Base-by-base conservation (phyloP, 2,888 invertebrate genomes). In the Spodoptera exigua region DNA sequence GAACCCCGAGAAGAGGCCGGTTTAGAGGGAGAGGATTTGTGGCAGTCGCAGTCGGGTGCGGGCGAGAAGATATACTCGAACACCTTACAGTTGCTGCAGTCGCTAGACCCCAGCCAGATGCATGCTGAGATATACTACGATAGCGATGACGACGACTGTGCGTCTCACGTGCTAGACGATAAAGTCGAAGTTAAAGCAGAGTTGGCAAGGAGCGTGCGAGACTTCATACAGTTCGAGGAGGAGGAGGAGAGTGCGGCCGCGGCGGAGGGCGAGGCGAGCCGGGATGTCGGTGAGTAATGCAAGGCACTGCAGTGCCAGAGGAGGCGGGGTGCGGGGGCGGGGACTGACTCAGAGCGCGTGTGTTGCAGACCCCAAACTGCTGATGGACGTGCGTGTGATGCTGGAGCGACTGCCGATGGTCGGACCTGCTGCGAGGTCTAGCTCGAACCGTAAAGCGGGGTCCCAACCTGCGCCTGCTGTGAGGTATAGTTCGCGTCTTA, bases 91-190 rank as follows among this genome's bases (percentile, higher is more conserved):
- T 32, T 48, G 1, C 13, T 67, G 9, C 43, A 52, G 7, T 43
- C 7, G 16, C 35, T 67, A 17, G 66, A 67, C 2, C 66, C 66
- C 2, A 43, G 43, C 18, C 41, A 13, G 1, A 48, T 71, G 3
- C 39, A 45, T 41, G 47, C 65, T 12, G 72, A 70, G 34, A 61
- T 48, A 54, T 0, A 56, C n/a, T 49, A 60, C 11, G 43, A 65
- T 14, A 43, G 56, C 41, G 73, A 74, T 9, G 44, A 53, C 16
- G 70, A 70, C 3, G 71, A 75, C 3, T 35, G 18, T 51, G 17
- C 27, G 10, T 37, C 47, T 36, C 18, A 9, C 40, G 2, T 0
- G 1, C n/a, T 36, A 10, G 10, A 2, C 0, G 2, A 21, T 57
- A 47, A n/a, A 5, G 35, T 9, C 13, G 13, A 36, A 12, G 44